A percentile compares a stretch with the other conserved stretches of the same genome.
Conservation (phyloP, 1,140 invertebrate species). For the Drosophila bipectinata region DNA sequence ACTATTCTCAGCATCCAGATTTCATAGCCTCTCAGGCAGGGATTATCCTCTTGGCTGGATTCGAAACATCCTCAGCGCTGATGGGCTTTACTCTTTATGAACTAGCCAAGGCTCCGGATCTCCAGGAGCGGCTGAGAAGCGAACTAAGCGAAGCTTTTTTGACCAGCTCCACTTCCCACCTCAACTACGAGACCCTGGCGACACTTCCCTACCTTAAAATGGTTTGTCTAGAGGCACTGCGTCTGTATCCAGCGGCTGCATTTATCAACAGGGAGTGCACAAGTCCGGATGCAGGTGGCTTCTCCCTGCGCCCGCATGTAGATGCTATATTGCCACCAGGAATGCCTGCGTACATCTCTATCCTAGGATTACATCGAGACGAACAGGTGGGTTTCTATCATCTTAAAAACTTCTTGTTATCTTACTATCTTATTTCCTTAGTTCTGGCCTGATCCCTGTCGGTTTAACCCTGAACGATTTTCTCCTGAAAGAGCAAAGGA, state of each 20-base stretch:
- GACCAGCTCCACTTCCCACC: conserved; percentile 47
- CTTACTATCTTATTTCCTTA: conserved; percentile 10
- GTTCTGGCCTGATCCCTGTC: conserved; percentile 83
- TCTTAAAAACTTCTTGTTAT: background rate
- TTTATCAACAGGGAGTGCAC: conserved; percentile 85
- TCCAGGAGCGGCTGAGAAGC: conserved; percentile 85
- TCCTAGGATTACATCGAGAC: conserved; percentile 75
- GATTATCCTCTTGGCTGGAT: conserved; percentile 87
- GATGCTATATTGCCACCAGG: conserved; percentile 71
- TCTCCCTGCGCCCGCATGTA: conserved; percentile 47
- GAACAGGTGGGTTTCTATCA: conserved; percentile 70
- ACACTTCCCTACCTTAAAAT: conserved; percentile 84
- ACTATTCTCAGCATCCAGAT: conserved; percentile 84
- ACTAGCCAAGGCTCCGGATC: conserved; percentile 85
- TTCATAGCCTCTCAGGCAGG: conserved; percentile 87
- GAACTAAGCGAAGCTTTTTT: conserved; percentile 84
- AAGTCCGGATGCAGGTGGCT: conserved; percentile 21
- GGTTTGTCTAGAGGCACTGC: conserved; percentile 85
- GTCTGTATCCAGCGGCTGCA: conserved; percentile 86
- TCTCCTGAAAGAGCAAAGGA: conserved; percentile 61
- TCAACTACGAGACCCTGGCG: conserved; percentile 82
- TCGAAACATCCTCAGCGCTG: conserved; percentile 87
- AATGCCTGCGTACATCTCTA: conserved; percentile 75
- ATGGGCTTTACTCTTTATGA: conserved; percentile 86
- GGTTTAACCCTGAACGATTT: conserved; percentile 84